Conservation (phyloP, 2,888 invertebrate genomes). For the Prosopocoilus inquinatus region DNA sequence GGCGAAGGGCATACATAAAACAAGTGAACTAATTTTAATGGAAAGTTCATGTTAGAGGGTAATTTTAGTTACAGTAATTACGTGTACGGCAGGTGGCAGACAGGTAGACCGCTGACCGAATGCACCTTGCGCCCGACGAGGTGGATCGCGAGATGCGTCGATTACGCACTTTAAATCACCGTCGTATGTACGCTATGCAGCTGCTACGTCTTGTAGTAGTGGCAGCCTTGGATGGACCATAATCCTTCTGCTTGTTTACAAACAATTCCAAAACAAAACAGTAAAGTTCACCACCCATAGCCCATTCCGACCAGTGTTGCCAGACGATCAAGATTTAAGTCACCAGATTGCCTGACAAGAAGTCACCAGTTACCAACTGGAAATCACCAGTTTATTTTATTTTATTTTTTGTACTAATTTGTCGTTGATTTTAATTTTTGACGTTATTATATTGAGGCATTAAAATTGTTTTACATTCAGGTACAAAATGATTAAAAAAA, state of each 20-base stretch:
- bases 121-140: conserved; percentile 37
- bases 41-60: conserved; percentile 37
- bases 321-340: too few relatives aligned
- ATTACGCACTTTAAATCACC: conserved; percentile 34
- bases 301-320: too few relatives aligned
- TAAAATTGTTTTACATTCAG: too few relatives aligned
- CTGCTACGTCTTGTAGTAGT: conserved; percentile 21
- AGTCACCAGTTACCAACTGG: too few relatives aligned
- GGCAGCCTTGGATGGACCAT: conserved; percentile 21
- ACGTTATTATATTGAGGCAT: too few relatives aligned
- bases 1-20: conserved; percentile 1
- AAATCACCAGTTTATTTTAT: too few relatives aligned
- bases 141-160: conserved; percentile 34
- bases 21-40: conserved; percentile 29
- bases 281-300: too few relatives aligned
- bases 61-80: conserved; percentile 40
- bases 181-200: conserved; percentile 24
- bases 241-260: conserved; percentile 5
- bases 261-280: conserved; percentile 3
- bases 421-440: too few relatives aligned
- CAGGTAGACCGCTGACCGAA: conserved; percentile 34
- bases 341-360: too few relatives aligned
- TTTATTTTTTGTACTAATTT: too few relatives aligned
- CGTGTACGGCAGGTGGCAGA: conserved; percentile 40
- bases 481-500: too few relatives aligned